These are phyloP conservation scores for Gisinianus flammeolus DNA, from an alignment of 2,888 invertebrate genomes.

Conservation along the genomic window DNA sequence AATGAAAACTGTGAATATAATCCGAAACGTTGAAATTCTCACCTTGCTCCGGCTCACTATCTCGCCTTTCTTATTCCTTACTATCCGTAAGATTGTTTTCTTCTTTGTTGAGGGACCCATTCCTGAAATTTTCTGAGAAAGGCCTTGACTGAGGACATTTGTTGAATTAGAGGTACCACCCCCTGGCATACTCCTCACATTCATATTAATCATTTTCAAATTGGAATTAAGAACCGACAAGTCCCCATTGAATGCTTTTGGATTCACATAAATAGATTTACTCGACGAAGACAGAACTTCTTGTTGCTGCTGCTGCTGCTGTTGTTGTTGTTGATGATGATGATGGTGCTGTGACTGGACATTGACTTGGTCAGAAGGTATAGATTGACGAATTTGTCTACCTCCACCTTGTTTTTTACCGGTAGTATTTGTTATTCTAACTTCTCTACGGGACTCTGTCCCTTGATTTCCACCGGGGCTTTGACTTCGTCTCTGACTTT, in stretches of 20 bases:
- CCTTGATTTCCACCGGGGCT: neutral
- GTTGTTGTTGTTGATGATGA: neutral
- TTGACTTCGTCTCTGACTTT: neutral
- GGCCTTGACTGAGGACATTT: neutral
- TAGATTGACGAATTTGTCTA: neutral
- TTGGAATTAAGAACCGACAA: slow-evolving; percentile 44
- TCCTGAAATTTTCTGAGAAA: neutral
- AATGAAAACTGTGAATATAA: slow-evolving; percentile 21
- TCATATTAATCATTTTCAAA: slow-evolving; percentile 45
- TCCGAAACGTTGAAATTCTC: slow-evolving; percentile 11
- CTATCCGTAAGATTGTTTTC: slow-evolving; percentile 56
- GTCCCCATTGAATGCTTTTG: slow-evolving; percentile 49
- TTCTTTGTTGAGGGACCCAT: slow-evolving; percentile 35
- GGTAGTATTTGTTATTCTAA: slow-evolving; percentile 11
- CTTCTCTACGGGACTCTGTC: slow-evolving; percentile 19
- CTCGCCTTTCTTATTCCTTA: slow-evolving; percentile 57
- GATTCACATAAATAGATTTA: slow-evolving; percentile 50
- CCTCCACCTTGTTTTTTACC: neutral
- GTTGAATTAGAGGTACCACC: neutral
- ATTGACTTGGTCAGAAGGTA: neutral
- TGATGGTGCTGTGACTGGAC: too few relatives aligned
- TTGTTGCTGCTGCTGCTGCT: neutral
- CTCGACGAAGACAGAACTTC: neutral
- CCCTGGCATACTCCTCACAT: slow-evolving; percentile 3
- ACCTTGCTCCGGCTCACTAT: slow-evolving; percentile 57